Evolutionary conservation across 2,888 invertebrate species (phyloP), one percentile per base, ranked within the genome.

Genomic region (Timema podura): DNA sequence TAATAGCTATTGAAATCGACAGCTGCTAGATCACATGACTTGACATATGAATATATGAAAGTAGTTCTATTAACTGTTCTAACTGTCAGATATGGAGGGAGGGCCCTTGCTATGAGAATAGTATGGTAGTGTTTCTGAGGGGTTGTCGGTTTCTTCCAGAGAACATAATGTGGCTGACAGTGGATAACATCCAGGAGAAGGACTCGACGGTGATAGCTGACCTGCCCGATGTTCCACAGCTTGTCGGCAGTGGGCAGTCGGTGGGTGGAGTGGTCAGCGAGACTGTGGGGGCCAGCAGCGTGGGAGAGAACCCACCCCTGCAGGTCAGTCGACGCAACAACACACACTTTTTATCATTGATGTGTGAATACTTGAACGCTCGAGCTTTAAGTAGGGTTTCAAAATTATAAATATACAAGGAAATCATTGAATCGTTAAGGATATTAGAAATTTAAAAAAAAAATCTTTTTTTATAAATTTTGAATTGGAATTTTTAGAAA

Each of bases 221-320:
- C 67, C 81, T 94, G 67, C 93, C 93, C 0, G 94, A 94, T 79
- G 89, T 95, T 68, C 93, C 95, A 3, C 92, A 95, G 74, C 85
- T 95, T 75, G 95, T 97, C 69, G 91, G 96, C 71, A 95, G 95
- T 80, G 98, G 98, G 0, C 96, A 96, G 78, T 95, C 96, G 74
- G 98, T 98, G 13, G 98, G 98, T 15, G 98, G 96, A 0, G 96
- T 98, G 68, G 95, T 98, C 67, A 95, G 93, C 72, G 89, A 92
- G 80, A 93, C 92, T 0, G 96, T 96, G 1, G 95, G 95, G 15
- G 91, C 91, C 44, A 87, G 90, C 70, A 74, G 76, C 30, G 79
- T 87, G 78, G 86, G 86, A 77, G 83, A 81, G 75, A 82, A 83
- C 68, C 83, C 84, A 70, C 86, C 87, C 3, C 82, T 84, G 73